Conservation (phyloP, 2,888 invertebrate species). For the Heliconius erato region DNA sequence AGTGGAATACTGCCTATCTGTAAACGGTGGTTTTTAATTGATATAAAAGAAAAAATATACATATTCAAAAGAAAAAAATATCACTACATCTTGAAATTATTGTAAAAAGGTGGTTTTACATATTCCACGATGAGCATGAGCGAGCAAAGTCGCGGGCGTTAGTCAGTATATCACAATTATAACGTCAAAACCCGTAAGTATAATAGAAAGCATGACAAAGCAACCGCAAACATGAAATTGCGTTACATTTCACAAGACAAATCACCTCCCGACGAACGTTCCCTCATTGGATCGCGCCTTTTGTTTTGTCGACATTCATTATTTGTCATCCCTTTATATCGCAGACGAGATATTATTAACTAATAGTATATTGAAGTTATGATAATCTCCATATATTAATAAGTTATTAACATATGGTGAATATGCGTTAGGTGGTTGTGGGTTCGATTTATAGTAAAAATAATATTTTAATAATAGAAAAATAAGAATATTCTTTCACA, state of each 20-base stretch:
- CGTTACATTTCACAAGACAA: slow-evolving; percentile 47
- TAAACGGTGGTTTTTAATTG: no score
- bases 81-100: no score
- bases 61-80: no score
- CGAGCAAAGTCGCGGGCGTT: background rate
- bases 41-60: no score
- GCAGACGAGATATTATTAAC: slow-evolving; percentile 22
- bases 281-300: slow-evolving; percentile 44
- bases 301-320: slow-evolving; percentile 57
- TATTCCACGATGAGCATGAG: background rate
- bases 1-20: no score
- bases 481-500: no score
- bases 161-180: slow-evolving; percentile 13
- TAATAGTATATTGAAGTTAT: background rate
- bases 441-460: background rate
- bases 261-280: slow-evolving; percentile 47
- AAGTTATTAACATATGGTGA: background rate
- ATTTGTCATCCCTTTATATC: slow-evolving; percentile 45
- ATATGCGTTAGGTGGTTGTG: background rate
- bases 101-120: no score
- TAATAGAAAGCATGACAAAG: slow-evolving; percentile 43
- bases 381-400: no score
- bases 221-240: slow-evolving; percentile 31
- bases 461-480: background rate
- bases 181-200: slow-evolving; percentile 27